Evolutionary conservation across 1,140 invertebrate species (phyloP).

Genomic region (Ceratosolen fusciceps): DNA sequence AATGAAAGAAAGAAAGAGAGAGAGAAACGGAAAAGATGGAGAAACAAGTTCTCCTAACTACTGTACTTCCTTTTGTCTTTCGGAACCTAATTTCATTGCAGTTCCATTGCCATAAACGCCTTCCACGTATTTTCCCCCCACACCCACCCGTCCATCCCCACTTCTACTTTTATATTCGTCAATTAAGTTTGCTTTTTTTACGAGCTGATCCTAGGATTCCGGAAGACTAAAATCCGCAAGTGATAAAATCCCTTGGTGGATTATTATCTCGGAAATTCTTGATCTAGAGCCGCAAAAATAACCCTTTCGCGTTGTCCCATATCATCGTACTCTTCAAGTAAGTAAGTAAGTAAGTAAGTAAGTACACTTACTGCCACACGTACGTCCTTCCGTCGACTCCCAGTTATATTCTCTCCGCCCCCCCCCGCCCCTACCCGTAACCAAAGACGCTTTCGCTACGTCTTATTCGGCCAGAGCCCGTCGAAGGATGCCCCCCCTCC

Average conservation of each 20-base stretch:
- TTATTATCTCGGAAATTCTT: conserved; percentile 41
- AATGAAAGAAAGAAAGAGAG: too few species aligned
- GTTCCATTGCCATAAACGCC: conserved; percentile 13
- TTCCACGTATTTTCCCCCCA: conserved; percentile 8
- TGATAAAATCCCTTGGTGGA: conserved; percentile 37
- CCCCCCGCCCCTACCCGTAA: neutral
- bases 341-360: too few species aligned
- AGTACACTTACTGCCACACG: too few species aligned
- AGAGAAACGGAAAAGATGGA: too few species aligned
- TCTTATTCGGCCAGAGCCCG: neutral
- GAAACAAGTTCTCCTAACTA: neutral
- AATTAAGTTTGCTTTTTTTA: conserved; percentile 32
- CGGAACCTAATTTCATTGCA: conserved; percentile 26
- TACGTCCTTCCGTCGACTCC: neutral
- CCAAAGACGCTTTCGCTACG: neutral
- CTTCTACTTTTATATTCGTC: conserved; percentile 3
- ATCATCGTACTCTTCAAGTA: too few species aligned
- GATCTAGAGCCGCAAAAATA: conserved; percentile 42
- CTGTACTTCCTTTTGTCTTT: conserved; percentile 30
- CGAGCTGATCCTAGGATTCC: conserved; percentile 37
- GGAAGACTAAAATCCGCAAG: conserved; percentile 43
- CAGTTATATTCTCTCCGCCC: neutral
- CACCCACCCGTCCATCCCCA: neutral
- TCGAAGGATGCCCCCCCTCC: too few species aligned
- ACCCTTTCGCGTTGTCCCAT: too few species aligned